A percentile compares a stretch with the other conserved stretches of the same genome.
These are phyloP conservation scores for Hirtodrosophila cameraria DNA, from an alignment of 2,888 invertebrate genomes.

Conservation along the genomic window DNA sequence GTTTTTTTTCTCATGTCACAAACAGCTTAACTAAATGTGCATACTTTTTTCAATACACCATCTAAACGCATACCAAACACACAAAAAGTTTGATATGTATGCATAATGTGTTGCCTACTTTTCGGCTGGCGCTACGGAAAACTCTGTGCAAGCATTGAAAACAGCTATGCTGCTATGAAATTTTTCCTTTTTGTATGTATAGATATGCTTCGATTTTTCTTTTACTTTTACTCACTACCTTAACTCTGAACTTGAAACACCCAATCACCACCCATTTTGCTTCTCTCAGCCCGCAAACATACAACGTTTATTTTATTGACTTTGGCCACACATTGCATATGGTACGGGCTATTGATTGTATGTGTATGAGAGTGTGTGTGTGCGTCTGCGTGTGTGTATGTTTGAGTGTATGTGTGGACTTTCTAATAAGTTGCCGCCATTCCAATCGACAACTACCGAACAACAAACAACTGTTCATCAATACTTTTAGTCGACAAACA, in stretches of 20 bases:
- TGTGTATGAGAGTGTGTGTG: slow-evolving; percentile 12
- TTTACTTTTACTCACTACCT: slow-evolving; percentile 36
- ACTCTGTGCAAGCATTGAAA: slow-evolving; percentile 21
- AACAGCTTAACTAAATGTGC: background rate
- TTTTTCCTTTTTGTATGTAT: slow-evolving; percentile 18
- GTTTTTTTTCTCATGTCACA: background rate
- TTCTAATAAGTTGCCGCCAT: slow-evolving; percentile 75
- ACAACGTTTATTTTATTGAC: slow-evolving; percentile 78
- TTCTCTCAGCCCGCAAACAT: slow-evolving; percentile 56
- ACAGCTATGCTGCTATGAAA: slow-evolving; percentile 20
- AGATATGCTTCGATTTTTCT: slow-evolving; percentile 30
- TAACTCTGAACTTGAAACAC: slow-evolving; percentile 13
- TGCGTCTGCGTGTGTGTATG: slow-evolving; percentile 20
- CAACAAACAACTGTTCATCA: slow-evolving; percentile 77
- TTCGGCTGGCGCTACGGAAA: slow-evolving; percentile 46
- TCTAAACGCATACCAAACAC: slow-evolving; percentile 7
- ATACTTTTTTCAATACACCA: slow-evolving; percentile 8
- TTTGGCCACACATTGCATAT: slow-evolving; percentile 61
- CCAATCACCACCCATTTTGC: slow-evolving; percentile 5
- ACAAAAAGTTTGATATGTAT: slow-evolving; percentile 50
- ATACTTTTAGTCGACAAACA: slow-evolving; percentile 71
- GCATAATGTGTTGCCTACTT: slow-evolving; percentile 73
- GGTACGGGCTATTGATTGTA: slow-evolving; percentile 38
- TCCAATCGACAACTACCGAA: slow-evolving; percentile 57
- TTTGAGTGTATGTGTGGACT: slow-evolving; percentile 46